Percentiles rank a stretch among this genome's conserved stretches.
Evolutionary conservation across 2,113 vertebrate genomes (phyloP).

Genomic region (Carlito syrichta): DNA sequence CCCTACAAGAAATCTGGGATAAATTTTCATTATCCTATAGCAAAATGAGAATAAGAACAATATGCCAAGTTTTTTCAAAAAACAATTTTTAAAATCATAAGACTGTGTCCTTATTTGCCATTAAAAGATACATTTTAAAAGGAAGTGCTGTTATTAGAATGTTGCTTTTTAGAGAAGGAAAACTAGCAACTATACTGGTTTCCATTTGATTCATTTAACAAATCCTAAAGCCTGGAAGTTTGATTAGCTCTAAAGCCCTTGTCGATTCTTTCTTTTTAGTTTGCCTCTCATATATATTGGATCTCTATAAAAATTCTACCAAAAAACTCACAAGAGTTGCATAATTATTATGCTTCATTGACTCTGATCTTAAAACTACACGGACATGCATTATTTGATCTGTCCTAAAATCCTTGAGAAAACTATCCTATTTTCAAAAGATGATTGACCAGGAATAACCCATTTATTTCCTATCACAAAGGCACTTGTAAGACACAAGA

Average conservation of each 20-base stretch:
- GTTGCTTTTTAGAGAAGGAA: neutral
- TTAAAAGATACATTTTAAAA: constrained; percentile 18
- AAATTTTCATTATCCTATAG: neutral
- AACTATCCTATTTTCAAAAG: neutral
- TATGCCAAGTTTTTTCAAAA: neutral
- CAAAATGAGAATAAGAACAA: neutral
- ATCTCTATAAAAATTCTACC: neutral
- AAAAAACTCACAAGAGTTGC: neutral
- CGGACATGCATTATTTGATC: neutral
- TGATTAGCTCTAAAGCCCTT: neutral
- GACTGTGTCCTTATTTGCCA: neutral
- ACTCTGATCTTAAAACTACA: neutral
- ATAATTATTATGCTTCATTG: neutral
- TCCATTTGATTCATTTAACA: neutral
- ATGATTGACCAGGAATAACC: neutral
- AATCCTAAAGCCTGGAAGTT: neutral
- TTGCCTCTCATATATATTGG: neutral
- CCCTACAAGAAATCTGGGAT: neutral
- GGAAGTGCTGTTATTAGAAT: neutral
- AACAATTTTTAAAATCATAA: neutral
- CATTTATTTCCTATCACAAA: neutral
- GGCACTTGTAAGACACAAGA: neutral
- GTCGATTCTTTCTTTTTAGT: neutral
- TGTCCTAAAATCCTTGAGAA: neutral
- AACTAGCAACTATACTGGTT: constrained; percentile 1